Evolutionary conservation across 2,888 invertebrate species (phyloP).

Genomic region (Hoplodrina ambigua): DNA sequence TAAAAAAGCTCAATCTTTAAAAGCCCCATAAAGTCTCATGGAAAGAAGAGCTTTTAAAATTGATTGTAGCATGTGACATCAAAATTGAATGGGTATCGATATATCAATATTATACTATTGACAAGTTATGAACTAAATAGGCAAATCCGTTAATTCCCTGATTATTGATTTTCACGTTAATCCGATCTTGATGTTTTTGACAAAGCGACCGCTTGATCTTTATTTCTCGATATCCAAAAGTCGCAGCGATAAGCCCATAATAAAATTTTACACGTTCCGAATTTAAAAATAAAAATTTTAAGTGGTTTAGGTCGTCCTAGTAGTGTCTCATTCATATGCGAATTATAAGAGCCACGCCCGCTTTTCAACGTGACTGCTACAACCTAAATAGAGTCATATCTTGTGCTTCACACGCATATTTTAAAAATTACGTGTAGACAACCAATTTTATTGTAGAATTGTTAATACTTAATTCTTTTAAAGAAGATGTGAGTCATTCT

Average conservation of each 20-base stretch:
- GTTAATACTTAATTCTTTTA: conserved; percentile 72
- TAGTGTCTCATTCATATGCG: conserved; percentile 56
- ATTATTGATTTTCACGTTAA: conserved; percentile 28
- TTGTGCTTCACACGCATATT: conserved; percentile 53
- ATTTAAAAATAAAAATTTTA: conserved; percentile 30
- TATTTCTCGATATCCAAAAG: conserved; percentile 27
- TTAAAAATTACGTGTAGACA: conserved; percentile 63
- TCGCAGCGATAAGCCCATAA: conserved; percentile 30
- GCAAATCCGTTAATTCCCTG: conserved; percentile 16
- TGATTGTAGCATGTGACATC: conserved; percentile 29
- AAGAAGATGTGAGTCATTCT: conserved; percentile 82
- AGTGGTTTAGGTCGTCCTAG: conserved; percentile 37
- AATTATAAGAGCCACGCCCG: conserved; percentile 63
- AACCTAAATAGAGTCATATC: conserved; percentile 60
- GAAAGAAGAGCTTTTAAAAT: conserved; percentile 23
- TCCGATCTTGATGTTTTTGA: conserved; percentile 12
- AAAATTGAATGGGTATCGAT: conserved; percentile 31
- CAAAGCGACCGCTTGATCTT: conserved; percentile 26
- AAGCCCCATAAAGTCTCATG: not conserved
- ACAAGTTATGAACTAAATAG: conserved; percentile 23
- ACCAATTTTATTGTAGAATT: conserved; percentile 73
- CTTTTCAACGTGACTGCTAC: conserved; percentile 68
- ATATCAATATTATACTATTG: conserved; percentile 29
- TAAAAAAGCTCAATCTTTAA: conserved; percentile 18
- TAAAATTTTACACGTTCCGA: conserved; percentile 47